Evolutionary conservation across 2,113 vertebrate genomes (phyloP).

Genomic region (Tauraco erythrolophus): DNA sequence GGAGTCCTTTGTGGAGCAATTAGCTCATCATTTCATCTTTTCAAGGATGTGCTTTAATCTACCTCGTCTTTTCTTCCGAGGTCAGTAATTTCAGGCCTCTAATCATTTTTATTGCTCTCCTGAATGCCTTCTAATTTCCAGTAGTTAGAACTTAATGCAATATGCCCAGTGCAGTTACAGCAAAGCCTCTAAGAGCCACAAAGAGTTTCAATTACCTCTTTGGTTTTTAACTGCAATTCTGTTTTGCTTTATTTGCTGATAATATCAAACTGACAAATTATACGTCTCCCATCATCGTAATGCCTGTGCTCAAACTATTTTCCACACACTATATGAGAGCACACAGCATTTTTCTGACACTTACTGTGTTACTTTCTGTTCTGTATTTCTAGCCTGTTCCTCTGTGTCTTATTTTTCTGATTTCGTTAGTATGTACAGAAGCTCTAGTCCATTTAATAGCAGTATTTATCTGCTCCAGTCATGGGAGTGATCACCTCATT

Average conservation of each 20-base stretch:
- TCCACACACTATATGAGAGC: neutral
- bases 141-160: neutral
- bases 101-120: slow-evolving; percentile 35
- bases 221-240: slow-evolving; percentile 12
- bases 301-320: neutral
- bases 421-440: neutral
- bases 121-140: slow-evolving; percentile 37
- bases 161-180: neutral
- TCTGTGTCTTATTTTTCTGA: neutral
- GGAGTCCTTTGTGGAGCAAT: neutral
- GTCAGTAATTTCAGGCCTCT: neutral
- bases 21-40: slow-evolving; percentile 19
- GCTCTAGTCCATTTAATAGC: neutral
- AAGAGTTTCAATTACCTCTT: neutral
- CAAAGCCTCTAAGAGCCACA: neutral
- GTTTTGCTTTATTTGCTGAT: slow-evolving; percentile 4
- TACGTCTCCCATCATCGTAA: neutral
- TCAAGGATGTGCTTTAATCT: neutral
- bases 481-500: neutral
- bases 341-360: neutral
- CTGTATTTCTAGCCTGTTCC: neutral
- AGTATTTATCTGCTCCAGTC: neutral
- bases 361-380: neutral
- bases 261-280: neutral
- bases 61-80: slow-evolving; percentile 4